Evolutionary conservation across 1,140 invertebrate genomes (phyloP), one percentile per base, ranked within the genome.

Genomic region (Solenopsis invicta): DNA sequence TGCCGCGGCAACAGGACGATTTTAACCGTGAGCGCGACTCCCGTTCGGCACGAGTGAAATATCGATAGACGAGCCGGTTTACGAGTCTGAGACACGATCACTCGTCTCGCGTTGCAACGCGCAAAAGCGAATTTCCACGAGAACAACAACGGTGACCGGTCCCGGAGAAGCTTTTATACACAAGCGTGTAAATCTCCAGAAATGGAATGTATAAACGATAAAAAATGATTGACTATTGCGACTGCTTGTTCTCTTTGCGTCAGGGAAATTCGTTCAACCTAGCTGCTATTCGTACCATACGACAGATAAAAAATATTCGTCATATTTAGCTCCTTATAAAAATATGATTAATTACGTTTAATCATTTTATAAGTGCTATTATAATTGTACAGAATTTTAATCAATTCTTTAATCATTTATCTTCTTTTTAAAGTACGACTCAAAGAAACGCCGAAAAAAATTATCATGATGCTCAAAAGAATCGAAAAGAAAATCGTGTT

Each of bases 1-100:
- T 82, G 71, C 67, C 56, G 54, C 50, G 76, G 34, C 62, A 77
- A 77, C 80, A 74, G 82, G 66, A 71, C 82, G 84, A 88, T 89
- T 88, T 87, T 71, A 64, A 88, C 78, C 85, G 52, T 29, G 48
- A 52, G 50, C 50, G 69, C 77, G 80, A 81, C 45, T 72, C 61
- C 71, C 50, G 52, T 88, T 88, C 86, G 87, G 29, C 52, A 59
- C 85, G 78, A 91, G 71, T 91, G 88, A 90, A 91, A 91, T 91
- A 90, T 91, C 84, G 88, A 85, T 76, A 85, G 78, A 74, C 41
- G 77, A 62, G 41, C 29, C 52, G 71, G 81, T 59, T 89, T 78
- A 75, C 88, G 75, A 77, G 62, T 82, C 86, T 37, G 16, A 24
- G 72, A 76, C 45, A 69, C 81, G 18, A 56, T 67, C 45, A 66